Evolutionary conservation across 2,888 invertebrate genomes (phyloP), one percentile per base, ranked within the genome.

Genomic region (Hedychridium roseum): DNA sequence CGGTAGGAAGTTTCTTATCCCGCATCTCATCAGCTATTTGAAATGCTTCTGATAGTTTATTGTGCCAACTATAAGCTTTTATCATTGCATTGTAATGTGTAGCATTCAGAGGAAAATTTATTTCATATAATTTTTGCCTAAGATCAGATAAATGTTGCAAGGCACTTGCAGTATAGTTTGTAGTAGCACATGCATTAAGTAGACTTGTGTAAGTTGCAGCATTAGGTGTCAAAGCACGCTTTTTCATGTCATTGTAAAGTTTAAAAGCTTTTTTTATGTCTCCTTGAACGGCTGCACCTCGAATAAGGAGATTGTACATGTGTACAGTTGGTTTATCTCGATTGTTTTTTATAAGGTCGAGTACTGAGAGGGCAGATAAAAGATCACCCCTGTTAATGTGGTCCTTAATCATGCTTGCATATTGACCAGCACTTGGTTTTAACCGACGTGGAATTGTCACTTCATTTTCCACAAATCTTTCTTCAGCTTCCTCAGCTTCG

Each of bases 81-180:
- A 96, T 91, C 89, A 96, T 91, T 2, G 90, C 86, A 82, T 94
- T 89, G 70, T 92, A 95, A 70, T 90, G 92, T 4, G 87, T 86
- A 1, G 85, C 76, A 73, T 92, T 93, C 2, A 91, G 86, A 55
- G 85, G 82, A 56, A 86, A 80, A 4, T 85, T 83, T 65, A 88
- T 89, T 62, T 89, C 86, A 36, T 83, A 75, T 84, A 95, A 88
- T 2, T 86, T 79, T 47, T 86, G 79, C 42, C 88, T 81, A 38
- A 97, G 80, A 51, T 85, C 79, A 15, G 79, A 82, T 0, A 94
- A 89, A 72, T 86, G 82, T 40, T 84, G 81, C 27, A 94, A 75
- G 0, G 91, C 93, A 76, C 89, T 86, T 32, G 80, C 74, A 4
- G 30, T 43, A 79, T 85, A 85, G 0, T 90, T 89, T 46, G 89